These are phyloP conservation scores for Nycticorax nycticorax DNA, from an alignment of 2,113 vertebrate genomes.

Conservation along the genomic window DNA sequence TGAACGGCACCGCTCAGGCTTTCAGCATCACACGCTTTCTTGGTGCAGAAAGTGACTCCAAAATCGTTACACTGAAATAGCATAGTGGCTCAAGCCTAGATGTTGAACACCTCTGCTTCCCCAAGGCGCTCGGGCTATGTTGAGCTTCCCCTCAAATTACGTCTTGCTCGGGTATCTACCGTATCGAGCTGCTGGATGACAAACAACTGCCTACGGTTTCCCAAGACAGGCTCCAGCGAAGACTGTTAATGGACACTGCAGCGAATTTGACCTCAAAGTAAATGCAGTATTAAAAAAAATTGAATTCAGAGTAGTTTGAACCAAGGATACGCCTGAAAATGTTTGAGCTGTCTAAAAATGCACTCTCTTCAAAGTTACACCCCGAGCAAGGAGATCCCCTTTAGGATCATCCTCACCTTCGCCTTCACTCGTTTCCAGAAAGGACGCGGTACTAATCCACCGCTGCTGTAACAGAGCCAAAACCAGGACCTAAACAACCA, in stretches of 20 bases:
- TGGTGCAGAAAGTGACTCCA: not conserved
- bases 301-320: not conserved
- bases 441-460: not conserved
- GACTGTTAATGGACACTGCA: not conserved
- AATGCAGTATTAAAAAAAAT: not conserved
- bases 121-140: accelerated
- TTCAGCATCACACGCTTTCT: not conserved
- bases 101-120: not conserved
- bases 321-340: not conserved
- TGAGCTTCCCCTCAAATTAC: not conserved
- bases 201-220: not conserved
- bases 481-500: not conserved
- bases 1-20: not conserved
- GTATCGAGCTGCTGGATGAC: not conserved
- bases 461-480: not conserved
- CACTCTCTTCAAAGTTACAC: not conserved
- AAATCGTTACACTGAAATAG: not conserved
- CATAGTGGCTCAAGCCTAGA: not conserved
- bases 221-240: not conserved
- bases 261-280: not conserved
- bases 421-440: not conserved
- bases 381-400: not conserved
- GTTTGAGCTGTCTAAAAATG: not conserved
- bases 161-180: not conserved
- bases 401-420: not conserved